Base-by-base conservation (phyloP, 2,888 invertebrate species). In the Melieria crassipennis region DNA sequence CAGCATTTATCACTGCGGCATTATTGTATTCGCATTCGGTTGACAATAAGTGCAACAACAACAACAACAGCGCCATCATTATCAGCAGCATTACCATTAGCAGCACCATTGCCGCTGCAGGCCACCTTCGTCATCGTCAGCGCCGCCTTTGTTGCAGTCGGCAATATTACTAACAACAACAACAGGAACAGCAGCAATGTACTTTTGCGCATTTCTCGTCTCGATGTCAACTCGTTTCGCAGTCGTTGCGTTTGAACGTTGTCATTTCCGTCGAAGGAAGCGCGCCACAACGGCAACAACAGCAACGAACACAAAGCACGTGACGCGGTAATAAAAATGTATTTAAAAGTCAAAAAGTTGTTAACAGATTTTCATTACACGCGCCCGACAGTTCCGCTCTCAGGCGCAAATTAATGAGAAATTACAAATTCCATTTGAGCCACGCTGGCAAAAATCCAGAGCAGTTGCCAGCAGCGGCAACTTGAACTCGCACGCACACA, bases 1-100 rank as follows among this genome's bases (percentile, higher is more conserved):
- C 60, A 48, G 43, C 57, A 70, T 71, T 65, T 75, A 71, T 70
- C 71, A 73, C 71, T 63, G 71, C 69, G 55, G 62, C 63, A 70
- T 73, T 65, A 67, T 71, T n/a, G 13, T 10, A 46, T 47, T 43
- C 45, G 55, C 58, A 55, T 58, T 64, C 58, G 68, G 16, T 62
- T 67, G 64, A 48, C 47, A 67, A 56, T 30, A 30, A 30, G 30
- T 30, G 58, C 5, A 57, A n/a, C 66, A 63, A 45, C 47, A 58
- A 58, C 16, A 71, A 10, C 45, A 46, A 48, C 42, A 16, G 69
- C 42, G 7, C 16, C 60, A 60, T 5, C 48, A 60, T 30, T 50
- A 66, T 47, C 43, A 69, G 13, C 10, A 62, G 42, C 48, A 55
- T 56, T n/a, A 48, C 42, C 16, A 71, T 62, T 66, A 57, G 62